Conservation (phyloP, 2,797 vertebrate genomes). For the Xenops minutus region DNA sequence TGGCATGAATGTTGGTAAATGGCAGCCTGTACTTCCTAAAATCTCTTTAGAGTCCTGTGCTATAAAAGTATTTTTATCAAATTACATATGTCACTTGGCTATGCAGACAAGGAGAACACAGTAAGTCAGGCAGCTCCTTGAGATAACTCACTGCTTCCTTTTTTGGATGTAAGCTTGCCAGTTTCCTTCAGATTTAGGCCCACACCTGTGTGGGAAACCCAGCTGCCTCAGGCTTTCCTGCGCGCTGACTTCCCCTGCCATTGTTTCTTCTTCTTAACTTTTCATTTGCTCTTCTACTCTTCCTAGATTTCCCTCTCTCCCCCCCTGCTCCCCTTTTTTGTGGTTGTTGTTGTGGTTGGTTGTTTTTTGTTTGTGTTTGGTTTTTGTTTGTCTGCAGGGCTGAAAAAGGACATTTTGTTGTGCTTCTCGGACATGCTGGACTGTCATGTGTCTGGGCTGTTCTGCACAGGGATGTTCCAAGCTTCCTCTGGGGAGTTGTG, state of each 20-base stretch:
- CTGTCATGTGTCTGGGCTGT: not conserved
- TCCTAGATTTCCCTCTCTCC: not conserved
- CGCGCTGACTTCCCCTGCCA: not conserved
- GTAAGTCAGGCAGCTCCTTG: not conserved
- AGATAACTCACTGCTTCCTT: not conserved
- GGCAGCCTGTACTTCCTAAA: not conserved
- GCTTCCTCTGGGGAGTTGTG: not conserved
- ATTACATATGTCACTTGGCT: not conserved
- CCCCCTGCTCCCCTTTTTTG: no score
- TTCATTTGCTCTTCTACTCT: not conserved
- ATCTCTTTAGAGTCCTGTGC: not conserved
- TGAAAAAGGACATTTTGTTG: not conserved
- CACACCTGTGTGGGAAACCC: not conserved
- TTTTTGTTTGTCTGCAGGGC: not conserved
- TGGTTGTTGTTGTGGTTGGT: no score
- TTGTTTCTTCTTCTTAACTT: not conserved
- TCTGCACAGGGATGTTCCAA: not conserved
- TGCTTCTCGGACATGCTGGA: not conserved
- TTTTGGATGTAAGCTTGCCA: not conserved
- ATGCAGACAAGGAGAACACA: not conserved
- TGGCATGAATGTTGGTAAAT: not conserved
- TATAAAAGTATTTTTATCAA: constrained; percentile 23
- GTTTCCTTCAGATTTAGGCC: not conserved
- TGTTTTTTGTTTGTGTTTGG: not conserved
- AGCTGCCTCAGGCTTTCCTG: not conserved